These are phyloP conservation scores for Thecocarcelia acutangulata DNA, from an alignment of 2,888 invertebrate species.

Conservation along the genomic window DNA sequence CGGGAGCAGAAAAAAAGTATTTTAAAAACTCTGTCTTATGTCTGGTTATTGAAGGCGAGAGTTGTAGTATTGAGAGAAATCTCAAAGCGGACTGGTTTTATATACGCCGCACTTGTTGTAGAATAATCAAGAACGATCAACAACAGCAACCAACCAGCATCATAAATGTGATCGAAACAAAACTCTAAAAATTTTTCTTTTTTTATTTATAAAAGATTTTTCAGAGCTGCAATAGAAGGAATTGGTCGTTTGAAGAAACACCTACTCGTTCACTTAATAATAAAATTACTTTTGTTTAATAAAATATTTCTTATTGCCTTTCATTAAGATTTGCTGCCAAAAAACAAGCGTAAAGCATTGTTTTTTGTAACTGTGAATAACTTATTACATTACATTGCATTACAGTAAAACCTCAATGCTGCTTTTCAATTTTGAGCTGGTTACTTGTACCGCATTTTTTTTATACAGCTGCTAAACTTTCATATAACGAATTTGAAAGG, in stretches of 20 bases:
- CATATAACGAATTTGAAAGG: too few species aligned
- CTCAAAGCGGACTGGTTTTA: slow-evolving; percentile 69
- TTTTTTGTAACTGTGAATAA: too few species aligned
- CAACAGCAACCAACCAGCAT: slow-evolving; percentile 23
- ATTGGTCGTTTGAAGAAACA: neutral
- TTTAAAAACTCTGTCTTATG: slow-evolving; percentile 33
- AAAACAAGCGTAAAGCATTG: too few species aligned
- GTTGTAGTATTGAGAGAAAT: slow-evolving; percentile 33
- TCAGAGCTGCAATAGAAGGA: slow-evolving; percentile 12
- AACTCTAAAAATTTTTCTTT: slow-evolving; percentile 44
- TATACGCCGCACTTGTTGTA: slow-evolving; percentile 67
- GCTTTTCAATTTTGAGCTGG: too few species aligned
- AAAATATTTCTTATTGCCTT: too few species aligned
- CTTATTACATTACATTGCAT: too few species aligned
- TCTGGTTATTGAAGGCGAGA: slow-evolving; percentile 59
- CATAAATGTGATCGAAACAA: slow-evolving; percentile 29
- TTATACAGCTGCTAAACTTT: too few species aligned
- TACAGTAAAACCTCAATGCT: too few species aligned
- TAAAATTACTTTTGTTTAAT: too few species aligned
- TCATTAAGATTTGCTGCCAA: too few species aligned
- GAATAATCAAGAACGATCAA: slow-evolving; percentile 53
- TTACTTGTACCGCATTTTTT: too few species aligned
- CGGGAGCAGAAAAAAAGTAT: neutral
- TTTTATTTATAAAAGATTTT: neutral
- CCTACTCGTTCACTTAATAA: too few species aligned